Base-by-base conservation (phyloP, 2,888 invertebrate species). In the Torymus tubicola region DNA sequence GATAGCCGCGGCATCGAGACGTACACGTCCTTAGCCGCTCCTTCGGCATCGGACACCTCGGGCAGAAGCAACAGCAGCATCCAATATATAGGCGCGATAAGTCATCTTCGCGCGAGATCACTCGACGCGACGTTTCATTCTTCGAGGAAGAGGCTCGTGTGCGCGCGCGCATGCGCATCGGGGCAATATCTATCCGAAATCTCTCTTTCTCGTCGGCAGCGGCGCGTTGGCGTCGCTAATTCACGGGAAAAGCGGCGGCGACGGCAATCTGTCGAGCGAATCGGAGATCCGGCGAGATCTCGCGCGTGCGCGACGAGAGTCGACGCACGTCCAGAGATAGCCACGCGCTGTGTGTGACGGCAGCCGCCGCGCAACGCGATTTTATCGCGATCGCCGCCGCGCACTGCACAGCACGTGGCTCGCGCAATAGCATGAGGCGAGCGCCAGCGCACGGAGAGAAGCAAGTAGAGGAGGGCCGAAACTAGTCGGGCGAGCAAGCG, bases 381-480 rank as follows among this genome's bases (percentile, higher is more conserved):
- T 67, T 74, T 74, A 65, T 74, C 65, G 58, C 64, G 14, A 53
- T 63, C 16, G 53, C 16, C 42, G 42, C 5, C 42, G 31, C 31
- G 3, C 3, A 5, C 31, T 5, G 8, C 10, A 8, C 42, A 42
- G 42, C 42, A 42, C 42, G 42, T 42, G 42, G 42, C 42, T 42
- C 42, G 42, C 42, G 42, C 42, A 16, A 63, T 55, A 57, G 24
- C 55, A 42, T 55, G 64, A 16, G 14, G 8, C 10, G n/a, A 12
- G 52, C 52, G 52, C 58, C 14, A 58, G n/a, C n/a, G n/a, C n/a
- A 42, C 42, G 42, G n/a, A 31, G 52, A 10, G n/a, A 31, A 8
- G 68, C 31, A 77, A 77, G 78, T 78, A 67, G 78, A 67, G 71
- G 64, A 78, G 42, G 65, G 60, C 14, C 78, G 60, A 42, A 65